Evolutionary conservation across 64 coral and sea anemone species (phyloP).

Genomic region (Stichodactyla mertensii): DNA sequence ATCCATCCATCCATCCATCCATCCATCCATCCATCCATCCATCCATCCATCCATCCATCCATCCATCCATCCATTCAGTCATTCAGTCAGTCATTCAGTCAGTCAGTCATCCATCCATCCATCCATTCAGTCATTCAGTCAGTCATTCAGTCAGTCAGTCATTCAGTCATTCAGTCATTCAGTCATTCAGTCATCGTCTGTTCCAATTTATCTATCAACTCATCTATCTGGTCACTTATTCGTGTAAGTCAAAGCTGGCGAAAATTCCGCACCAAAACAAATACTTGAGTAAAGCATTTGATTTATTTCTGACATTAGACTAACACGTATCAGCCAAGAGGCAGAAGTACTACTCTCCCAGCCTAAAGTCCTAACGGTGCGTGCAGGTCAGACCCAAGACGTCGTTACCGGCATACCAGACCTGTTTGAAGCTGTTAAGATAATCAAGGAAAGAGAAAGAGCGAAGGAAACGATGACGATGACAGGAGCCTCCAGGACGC

Average conservation of each 20-base stretch:
- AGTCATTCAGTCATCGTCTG: no score
- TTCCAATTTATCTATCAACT: no score
- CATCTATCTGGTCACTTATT: no score
- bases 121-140: no score
- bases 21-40: no score
- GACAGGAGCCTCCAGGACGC: background rate
- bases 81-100: no score
- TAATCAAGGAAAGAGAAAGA: slow-evolving; percentile 31
- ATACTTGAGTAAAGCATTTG: background rate
- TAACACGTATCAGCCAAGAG: slow-evolving; percentile 74
- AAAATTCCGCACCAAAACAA: background rate
- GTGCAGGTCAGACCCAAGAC: slow-evolving; percentile 4
- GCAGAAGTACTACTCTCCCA: slow-evolving; percentile 53
- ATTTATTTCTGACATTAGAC: slow-evolving; percentile 24
- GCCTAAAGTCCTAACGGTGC: slow-evolving; percentile 45
- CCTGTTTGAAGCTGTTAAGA: slow-evolving; percentile 17
- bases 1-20: no score
- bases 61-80: no score
- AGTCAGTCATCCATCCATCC: no score
- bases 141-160: no score
- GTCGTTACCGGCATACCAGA: background rate
- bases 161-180: no score
- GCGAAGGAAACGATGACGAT: background rate
- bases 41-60: no score
- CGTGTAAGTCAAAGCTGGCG: background rate